Base-by-base conservation (phyloP, 2,797 vertebrate genomes). In the Macrochelys suwanniensis region DNA sequence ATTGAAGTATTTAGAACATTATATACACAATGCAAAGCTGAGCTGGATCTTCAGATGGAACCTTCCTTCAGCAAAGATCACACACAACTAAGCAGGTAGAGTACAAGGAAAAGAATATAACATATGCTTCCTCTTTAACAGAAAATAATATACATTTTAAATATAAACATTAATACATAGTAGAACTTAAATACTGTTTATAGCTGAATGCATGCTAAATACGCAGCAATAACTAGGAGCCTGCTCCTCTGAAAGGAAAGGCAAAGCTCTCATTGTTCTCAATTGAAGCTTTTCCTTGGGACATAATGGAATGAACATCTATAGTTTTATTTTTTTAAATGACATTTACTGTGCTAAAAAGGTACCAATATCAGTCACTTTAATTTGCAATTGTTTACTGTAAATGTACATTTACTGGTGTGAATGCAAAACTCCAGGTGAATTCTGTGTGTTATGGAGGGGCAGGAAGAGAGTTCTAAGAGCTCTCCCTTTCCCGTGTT, bases 1-100 rank as follows among this genome's bases (percentile, higher is more conserved):
- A 99, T 99, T 79, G 99, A 99, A 98, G 99, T 99, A 49, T 99
- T 99, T 97, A 98, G 99, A 93, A 99, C 99, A 1, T 98, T 99
- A 11, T 97, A 99, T 97, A 99, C 99, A 45, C 99, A 99, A 82
- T 99, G 99, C 97, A 98, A 98, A 96, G 98, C 99, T 61, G 99
- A 99, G 95, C 82, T 99, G 97, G 99, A 99, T 98, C 98, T 99
- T 92, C 99, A 99, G 31, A 98, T 98, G 97, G 99, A 99, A 92
- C 98, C 98, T 92, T 98, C 99, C 3, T 99, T 99, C 98, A 99
- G 98, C 97, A 99, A 99, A 98, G 99, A 99, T 97, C 99, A 99
- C 89, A 98, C 99, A 65, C 99, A 99, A 89, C 98, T 99, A 94
- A 99, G 99, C 99, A 99, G 99, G 99, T 99, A 88, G 93, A 96